A percentile compares a stretch with the other conserved stretches of the same genome.
Conservation (phyloP, 2,797 vertebrate species). For the Kryptolebias ocellatus region DNA sequence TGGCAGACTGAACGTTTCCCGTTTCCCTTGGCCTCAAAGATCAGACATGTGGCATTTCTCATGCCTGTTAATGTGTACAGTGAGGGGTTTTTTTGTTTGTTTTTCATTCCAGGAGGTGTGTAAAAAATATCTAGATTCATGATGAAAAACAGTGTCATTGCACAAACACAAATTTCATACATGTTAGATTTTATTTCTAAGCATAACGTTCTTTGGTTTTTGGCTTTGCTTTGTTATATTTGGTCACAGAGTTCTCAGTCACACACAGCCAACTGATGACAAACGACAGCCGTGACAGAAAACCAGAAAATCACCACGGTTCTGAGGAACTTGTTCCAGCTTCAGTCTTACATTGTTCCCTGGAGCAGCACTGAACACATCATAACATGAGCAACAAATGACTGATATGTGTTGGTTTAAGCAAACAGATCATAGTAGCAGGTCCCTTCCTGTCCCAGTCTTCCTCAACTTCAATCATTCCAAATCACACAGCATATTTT, state of each 20-base stretch:
- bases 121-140: conserved; percentile 10
- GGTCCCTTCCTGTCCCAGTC: conserved; percentile 3
- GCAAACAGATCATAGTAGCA: background rate
- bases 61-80: background rate
- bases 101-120: background rate
- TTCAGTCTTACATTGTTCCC: conserved; percentile 4
- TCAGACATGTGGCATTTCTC: conserved; percentile 14
- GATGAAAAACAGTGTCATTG: background rate
- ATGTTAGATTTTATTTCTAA: conserved; percentile 16
- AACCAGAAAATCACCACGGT: conserved; percentile 1
- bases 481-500: background rate
- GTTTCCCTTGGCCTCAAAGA: conserved; percentile 12
- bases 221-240: background rate
- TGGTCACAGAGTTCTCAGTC: conserved; percentile 1
- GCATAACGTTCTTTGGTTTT: background rate
- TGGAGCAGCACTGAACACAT: background rate
- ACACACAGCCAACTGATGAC: conserved; percentile 4
- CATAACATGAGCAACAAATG: conserved; percentile 1
- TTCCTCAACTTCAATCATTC: conserved; percentile 2
- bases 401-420: background rate
- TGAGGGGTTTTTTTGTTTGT: too few relatives aligned
- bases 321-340: background rate
- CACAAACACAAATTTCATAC: conserved; percentile 9
- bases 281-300: conserved; percentile 7
- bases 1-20: conserved; percentile 7